phyloP scores from a whole-genome alignment of 2,888 invertebrate genomes.

The Aquatica leii region DNA sequence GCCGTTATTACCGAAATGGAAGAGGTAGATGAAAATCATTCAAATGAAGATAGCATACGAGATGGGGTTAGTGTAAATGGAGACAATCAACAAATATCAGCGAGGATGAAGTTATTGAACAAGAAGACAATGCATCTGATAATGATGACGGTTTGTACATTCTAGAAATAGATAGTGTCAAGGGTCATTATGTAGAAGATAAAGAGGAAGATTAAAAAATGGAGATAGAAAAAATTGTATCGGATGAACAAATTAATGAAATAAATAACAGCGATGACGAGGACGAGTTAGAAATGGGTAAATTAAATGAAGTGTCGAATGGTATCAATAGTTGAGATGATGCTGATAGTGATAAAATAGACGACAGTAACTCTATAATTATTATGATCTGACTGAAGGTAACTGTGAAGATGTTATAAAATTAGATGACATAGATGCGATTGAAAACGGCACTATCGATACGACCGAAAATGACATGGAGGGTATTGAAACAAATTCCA shows the following conservation, averaged over 20 bases:
- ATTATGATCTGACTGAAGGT: conserved; percentile 51
- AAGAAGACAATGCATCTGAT: conserved; percentile 31
- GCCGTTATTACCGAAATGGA: conserved; percentile 59
- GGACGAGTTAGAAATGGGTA: conserved; percentile 38
- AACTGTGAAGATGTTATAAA: conserved; percentile 52
- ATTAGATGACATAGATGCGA: conserved; percentile 45
- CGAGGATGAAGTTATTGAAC: conserved; percentile 42
- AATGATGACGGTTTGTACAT: conserved; percentile 48
- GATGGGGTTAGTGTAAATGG: conserved; percentile 52
- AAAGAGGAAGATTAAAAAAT: conserved; percentile 49
- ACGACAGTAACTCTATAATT: conserved; percentile 19
- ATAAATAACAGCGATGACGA: conserved; percentile 25
- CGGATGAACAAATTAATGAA: conserved; percentile 40
- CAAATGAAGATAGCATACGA: conserved; percentile 55
- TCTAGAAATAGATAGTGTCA: conserved; percentile 45
- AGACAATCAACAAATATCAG: conserved; percentile 40
- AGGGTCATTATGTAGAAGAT: conserved; percentile 50
- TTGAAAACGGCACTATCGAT: conserved; percentile 24
- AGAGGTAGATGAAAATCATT: conserved; percentile 58
- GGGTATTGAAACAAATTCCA: conserved; percentile 9
- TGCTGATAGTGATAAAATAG: conserved; percentile 15
- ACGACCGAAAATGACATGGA: conserved; percentile 44
- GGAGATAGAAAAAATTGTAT: conserved; percentile 43
- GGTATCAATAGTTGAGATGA: conserved; percentile 16
- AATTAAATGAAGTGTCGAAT: conserved; percentile 32